Evolutionary conservation across 2,888 invertebrate species (phyloP), one percentile per base, ranked within the genome.

Genomic region (Mesorhabditis spiculigera): DNA sequence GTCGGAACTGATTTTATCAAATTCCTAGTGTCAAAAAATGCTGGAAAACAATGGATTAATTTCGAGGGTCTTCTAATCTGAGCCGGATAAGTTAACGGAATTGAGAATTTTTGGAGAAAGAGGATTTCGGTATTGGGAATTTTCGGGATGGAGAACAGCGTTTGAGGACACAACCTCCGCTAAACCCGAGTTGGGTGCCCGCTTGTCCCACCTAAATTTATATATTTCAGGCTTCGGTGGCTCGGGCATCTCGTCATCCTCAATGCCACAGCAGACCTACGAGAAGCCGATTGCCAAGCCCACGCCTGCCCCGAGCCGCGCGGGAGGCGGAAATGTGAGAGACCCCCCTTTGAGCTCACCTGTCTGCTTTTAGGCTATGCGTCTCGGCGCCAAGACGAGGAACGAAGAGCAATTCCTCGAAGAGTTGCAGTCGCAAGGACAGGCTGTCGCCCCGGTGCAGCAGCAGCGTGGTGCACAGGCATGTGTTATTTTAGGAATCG

Each of bases 341-440:
- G 28, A 28, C 28, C 28, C 28, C 28, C 28, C 28, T 28, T 28
- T 28, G 28, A 28, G 28, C 28, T 28, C 28, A 28, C 28, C 28
- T 28, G 28, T 64, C 64, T 62, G 43, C 45, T 41, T 63, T 70
- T 66, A 89, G 80, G 96, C 95, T 28, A 92, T 98, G 90, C 95
- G 96, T 89, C 89, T 98, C 75, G 95, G 96, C 5, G 93, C 93
- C 8, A 95, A 95, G 87, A 91, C 92, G 43, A 76, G 77, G n/a
- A 95, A 97, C 87, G 93, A 95, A 5, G 97, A 98, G 86, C 92
- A 92, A 16, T 98, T 98, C 89, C 94, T 97, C 69, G 95, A 95
- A 86, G 93, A 94, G 82, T 89, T 98, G 68, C 93, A 95, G 86
- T 93, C 92, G 70, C 97, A 98, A 88, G 97, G 97, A 66, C 94